Evolutionary conservation across 2,888 invertebrate species (phyloP).

Genomic region (Loripinus fragilis): DNA sequence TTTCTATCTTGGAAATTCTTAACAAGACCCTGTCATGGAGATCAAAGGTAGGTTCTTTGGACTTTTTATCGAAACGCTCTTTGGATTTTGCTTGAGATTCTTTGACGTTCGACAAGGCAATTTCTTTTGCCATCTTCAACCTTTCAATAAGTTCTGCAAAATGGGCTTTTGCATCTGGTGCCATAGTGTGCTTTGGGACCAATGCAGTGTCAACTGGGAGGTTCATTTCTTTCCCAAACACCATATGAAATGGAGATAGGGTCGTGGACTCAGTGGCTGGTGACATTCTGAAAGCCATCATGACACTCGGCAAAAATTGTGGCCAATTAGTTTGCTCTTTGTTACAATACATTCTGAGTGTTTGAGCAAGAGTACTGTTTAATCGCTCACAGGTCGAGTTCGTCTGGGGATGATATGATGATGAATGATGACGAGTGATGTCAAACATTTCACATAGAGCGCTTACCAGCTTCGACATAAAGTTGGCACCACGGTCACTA

Average conservation of each 20-base stretch:
- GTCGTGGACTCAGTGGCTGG: constrained; percentile 22
- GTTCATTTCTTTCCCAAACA: constrained; percentile 32
- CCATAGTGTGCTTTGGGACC: constrained; percentile 31
- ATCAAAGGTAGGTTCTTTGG: constrained; percentile 13
- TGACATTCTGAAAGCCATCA: constrained; percentile 30
- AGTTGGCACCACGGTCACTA: constrained; percentile 38
- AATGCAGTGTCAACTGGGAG: constrained; percentile 33
- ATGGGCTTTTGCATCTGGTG: constrained; percentile 20
- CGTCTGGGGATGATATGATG: constrained; percentile 29
- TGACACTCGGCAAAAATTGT: constrained; percentile 26
- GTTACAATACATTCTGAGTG: constrained; percentile 26
- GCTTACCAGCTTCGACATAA: constrained; percentile 38
- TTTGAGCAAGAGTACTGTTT: constrained; percentile 31
- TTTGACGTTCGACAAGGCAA: constrained; percentile 7
- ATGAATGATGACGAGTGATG: constrained; percentile 38
- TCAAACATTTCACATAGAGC: constrained; percentile 39
- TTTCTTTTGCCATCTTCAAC: background rate
- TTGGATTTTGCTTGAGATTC: constrained; percentile 18
- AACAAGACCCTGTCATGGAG: constrained; percentile 22
- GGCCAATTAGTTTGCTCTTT: background rate
- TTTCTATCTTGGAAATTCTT: background rate
- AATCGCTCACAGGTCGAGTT: constrained; percentile 29
- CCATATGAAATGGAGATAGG: constrained; percentile 28
- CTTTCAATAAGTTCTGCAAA: constrained; percentile 2
- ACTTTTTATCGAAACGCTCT: constrained; percentile 9